Evolutionary conservation across 2,113 vertebrate species (phyloP), one percentile per base, ranked within the genome.

Genomic region (Sula dactylatra): DNA sequence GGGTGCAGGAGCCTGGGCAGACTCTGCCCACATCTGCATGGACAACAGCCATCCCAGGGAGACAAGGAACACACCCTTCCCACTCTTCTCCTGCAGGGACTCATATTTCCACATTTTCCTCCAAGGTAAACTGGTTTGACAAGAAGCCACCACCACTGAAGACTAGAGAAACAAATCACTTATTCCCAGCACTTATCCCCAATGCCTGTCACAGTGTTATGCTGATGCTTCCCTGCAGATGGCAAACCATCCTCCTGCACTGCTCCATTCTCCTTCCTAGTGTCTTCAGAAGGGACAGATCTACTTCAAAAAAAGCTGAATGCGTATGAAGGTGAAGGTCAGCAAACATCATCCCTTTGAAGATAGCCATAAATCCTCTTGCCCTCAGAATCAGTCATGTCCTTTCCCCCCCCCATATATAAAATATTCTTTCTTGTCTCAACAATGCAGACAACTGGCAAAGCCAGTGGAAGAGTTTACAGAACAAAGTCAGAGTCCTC

Each of bases 241-340:
- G 40, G 42, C 65, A 91, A 79, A 76, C 29, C 45, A 32, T 4
- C 20, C 36, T 67, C 42, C 72, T 55, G 32, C 52, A 29, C 22
- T 12, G 15, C 12, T 21, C 45, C n/a, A 8, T n/a, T 54, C 20
- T 36, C 36, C 84, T 65, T 45, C 52, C 49, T n/a, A 4, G 1
- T 5, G 3, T 11, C 73, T 42, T 59, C 11, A 45, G 22, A 44
- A 29, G 38, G 20, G 27, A 2, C 36, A 74, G 29, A 21, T 54
- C 17, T 47, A 12, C 44, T 52, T 12, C 31, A 21, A 67, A 47
- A 88, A 80, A 45, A 3, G 7, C n/a, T 14, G 4, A 3, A 29
- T 13, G 4, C 2, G 0, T 10, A 16, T 0, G 0, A 73, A 61
- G 31, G 17, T 49, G 10, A 81, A 50, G 55, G 32, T 42, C 47